These are phyloP conservation scores for Drosophila varians DNA, from an alignment of 1,140 invertebrate genomes.

Conservation along the genomic window DNA sequence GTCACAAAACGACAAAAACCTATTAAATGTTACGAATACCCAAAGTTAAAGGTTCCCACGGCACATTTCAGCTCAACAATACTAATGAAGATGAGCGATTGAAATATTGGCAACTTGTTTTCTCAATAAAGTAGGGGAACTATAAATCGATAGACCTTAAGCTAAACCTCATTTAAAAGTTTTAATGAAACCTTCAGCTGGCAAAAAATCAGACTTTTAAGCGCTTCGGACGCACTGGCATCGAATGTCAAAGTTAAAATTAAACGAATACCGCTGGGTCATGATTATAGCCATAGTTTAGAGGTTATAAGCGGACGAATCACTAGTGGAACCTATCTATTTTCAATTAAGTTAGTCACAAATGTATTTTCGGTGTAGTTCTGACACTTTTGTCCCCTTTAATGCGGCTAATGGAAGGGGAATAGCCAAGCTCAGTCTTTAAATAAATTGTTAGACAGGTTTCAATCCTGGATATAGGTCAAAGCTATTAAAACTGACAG, in stretches of 20 bases:
- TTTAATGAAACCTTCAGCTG: slow-evolving; percentile 46
- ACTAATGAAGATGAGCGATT: background rate
- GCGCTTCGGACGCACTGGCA: no score
- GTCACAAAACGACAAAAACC: background rate
- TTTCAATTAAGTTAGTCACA: background rate
- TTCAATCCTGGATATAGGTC: slow-evolving; percentile 16
- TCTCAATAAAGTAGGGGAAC: slow-evolving; percentile 2
- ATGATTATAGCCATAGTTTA: slow-evolving; percentile 27
- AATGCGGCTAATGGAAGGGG: no score
- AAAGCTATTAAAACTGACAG: background rate
- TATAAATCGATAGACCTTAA: slow-evolving; percentile 1
- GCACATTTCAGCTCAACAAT: background rate
- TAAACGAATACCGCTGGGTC: slow-evolving; percentile 37
- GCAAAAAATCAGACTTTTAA: slow-evolving; percentile 31
- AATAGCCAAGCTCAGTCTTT: background rate
- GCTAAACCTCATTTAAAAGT: background rate
- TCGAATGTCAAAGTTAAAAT: slow-evolving; percentile 45
- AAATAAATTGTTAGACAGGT: slow-evolving; percentile 14
- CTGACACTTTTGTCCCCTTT: background rate
- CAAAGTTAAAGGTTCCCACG: background rate
- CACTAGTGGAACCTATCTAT: background rate
- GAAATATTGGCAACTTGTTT: background rate
- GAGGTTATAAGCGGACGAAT: slow-evolving; percentile 28
- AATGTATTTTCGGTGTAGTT: slow-evolving; percentile 31
- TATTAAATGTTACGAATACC: background rate